Percentiles rank a stretch among this genome's conserved stretches.
Conservation (phyloP, 2,113 vertebrate species). For the Mohoua ochrocephala region DNA sequence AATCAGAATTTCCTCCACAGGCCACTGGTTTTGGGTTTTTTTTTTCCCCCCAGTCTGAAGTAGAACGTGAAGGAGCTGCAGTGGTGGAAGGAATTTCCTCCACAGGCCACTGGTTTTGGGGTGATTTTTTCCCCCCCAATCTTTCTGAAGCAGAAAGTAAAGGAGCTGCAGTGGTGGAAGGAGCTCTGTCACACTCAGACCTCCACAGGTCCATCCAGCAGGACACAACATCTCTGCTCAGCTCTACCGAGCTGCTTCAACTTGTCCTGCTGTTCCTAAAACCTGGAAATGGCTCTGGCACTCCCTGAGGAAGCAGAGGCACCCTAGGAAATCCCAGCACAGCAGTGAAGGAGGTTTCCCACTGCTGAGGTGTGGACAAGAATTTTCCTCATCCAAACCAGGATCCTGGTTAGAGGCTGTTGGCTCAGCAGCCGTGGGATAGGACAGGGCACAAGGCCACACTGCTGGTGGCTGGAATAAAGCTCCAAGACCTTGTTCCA, state of each 20-base stretch:
- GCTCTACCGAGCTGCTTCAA: background rate
- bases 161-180: background rate
- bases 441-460: background rate
- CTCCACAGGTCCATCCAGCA: background rate
- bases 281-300: background rate
- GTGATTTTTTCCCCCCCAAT: background rate
- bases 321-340: accelerated
- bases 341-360: background rate
- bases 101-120: accelerated
- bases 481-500: background rate
- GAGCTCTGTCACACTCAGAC: background rate
- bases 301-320: background rate
- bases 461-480: background rate
- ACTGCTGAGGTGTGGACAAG: background rate
- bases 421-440: background rate
- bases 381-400: background rate
- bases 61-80: background rate
- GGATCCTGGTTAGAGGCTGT: background rate
- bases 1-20: background rate
- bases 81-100: accelerated
- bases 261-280: background rate
- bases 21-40: accelerated
- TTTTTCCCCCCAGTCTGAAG: background rate
- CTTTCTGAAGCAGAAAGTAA: background rate
- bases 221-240: background rate